These are phyloP conservation scores for Drosophila testacea DNA, from an alignment of 2,888 invertebrate species.

Conservation along the genomic window DNA sequence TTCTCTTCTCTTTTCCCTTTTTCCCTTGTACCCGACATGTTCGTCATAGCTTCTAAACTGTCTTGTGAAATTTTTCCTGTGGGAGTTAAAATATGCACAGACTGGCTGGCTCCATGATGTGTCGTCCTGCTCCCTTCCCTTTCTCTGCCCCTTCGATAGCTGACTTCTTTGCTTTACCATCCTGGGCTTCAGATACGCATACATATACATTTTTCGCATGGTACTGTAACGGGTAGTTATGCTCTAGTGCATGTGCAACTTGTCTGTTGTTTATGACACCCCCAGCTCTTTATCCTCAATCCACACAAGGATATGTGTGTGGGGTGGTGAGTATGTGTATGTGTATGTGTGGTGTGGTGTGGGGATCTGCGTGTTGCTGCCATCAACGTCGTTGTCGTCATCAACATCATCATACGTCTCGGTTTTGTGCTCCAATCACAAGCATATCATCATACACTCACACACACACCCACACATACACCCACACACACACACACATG, in stretches of 20 bases:
- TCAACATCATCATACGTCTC: conserved; percentile 78
- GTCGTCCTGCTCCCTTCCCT: conserved; percentile 1
- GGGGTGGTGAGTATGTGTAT: conserved; percentile 21
- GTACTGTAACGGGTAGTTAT: conserved; percentile 64
- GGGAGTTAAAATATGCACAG: conserved; percentile 77
- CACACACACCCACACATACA: conserved; percentile 7
- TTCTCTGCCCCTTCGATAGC: conserved; percentile 8
- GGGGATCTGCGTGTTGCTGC: conserved; percentile 21
- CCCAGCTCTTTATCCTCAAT: conserved; percentile 30
- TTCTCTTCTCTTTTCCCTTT: background rate
- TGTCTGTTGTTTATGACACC: conserved; percentile 78
- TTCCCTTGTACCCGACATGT: conserved; percentile 28
- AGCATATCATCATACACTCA: conserved; percentile 66
- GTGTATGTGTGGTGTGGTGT: conserved; percentile 9
- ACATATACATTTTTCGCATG: conserved; percentile 44
- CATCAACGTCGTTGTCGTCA: conserved; percentile 55
- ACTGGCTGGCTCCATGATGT: conserved; percentile 49
- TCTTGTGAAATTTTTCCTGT: conserved; percentile 78
- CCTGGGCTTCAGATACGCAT: background rate
- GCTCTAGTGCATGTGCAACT: conserved; percentile 76
- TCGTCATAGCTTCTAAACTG: conserved; percentile 71
- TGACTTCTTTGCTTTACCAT: conserved; percentile 63
- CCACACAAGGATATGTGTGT: background rate
- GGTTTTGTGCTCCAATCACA: conserved; percentile 72
- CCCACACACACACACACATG: conserved; percentile 11